These are phyloP conservation scores for Ruditapes philippinarum DNA, from an alignment of 1,140 invertebrate genomes.

Conservation along the genomic window DNA sequence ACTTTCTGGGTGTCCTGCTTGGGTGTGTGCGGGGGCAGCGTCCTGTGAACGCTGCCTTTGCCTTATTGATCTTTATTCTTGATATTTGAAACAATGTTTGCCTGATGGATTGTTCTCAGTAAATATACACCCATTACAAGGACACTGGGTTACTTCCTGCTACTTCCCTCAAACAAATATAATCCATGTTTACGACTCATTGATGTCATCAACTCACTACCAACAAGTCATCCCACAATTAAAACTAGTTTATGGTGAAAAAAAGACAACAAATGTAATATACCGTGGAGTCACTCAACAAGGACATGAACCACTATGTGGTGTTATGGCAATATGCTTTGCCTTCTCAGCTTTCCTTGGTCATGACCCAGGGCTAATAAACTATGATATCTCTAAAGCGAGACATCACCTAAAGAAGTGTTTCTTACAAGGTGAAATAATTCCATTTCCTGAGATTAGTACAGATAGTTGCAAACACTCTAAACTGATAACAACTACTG, in stretches of 20 bases:
- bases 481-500: not conserved
- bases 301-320: not conserved
- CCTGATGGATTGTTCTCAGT: not conserved
- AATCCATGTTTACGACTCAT: not conserved
- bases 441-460: not conserved
- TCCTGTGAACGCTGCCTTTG: too few species aligned
- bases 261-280: not conserved
- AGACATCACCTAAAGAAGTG: not conserved
- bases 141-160: not conserved
- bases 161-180: not conserved
- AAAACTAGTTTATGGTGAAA: not conserved
- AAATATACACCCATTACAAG: slow-evolving; percentile 2
- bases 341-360: not conserved
- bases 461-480: not conserved
- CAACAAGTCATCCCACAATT: not conserved
- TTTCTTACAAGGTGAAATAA: not conserved
- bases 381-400: not conserved
- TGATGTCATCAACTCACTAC: not conserved
- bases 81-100: not conserved
- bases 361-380: not conserved
- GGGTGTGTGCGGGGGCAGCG: too few species aligned
- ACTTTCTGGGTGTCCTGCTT: too few species aligned
- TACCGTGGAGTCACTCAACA: not conserved
- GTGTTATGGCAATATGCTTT: slow-evolving; percentile 20
- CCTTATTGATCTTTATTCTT: too few species aligned